These are phyloP conservation scores for Drosophila oshimai DNA, from an alignment of 1,140 invertebrate genomes.

Conservation along the genomic window DNA sequence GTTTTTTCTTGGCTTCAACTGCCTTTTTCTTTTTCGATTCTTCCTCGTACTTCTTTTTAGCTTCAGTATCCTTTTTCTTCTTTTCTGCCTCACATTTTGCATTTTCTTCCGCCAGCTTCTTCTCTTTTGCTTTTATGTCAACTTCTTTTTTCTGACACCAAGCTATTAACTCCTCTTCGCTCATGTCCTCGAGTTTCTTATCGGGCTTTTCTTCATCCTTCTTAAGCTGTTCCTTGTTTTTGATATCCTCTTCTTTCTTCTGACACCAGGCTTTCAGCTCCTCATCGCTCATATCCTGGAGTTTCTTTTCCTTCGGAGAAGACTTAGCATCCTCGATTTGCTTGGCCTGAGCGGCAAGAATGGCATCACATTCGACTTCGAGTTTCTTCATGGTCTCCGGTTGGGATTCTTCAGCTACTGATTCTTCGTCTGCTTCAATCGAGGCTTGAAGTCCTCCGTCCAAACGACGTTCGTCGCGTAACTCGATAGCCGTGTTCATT, in stretches of 20 bases:
- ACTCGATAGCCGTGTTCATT: conserved; percentile 9
- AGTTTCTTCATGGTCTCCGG: conserved; percentile 17
- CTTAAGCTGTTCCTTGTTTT: not conserved
- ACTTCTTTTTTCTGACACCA: conserved; percentile 11
- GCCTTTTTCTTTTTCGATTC: not conserved
- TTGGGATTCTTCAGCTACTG: not conserved
- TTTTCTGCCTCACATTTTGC: not conserved
- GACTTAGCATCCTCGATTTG: not conserved
- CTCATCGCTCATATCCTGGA: conserved; percentile 1
- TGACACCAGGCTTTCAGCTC: conserved; percentile 9
- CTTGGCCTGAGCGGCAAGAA: conserved; percentile 18
- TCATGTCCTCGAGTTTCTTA: not conserved
- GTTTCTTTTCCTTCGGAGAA: not conserved
- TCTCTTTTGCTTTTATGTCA: not conserved
- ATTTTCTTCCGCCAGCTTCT: not conserved
- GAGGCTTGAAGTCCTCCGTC: conserved; percentile 19
- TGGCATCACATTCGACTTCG: conserved; percentile 31
- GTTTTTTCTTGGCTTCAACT: not conserved
- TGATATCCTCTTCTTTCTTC: not conserved
- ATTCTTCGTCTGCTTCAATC: conserved; percentile 18
- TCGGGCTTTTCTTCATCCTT: not conserved
- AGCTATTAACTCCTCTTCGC: not conserved
- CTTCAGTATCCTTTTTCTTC: not conserved
- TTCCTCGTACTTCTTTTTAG: not conserved
- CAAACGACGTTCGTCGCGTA: conserved; percentile 21